Evolutionary conservation across 1,140 invertebrate genomes (phyloP).

Genomic region (Temnothorax nylanderi): DNA sequence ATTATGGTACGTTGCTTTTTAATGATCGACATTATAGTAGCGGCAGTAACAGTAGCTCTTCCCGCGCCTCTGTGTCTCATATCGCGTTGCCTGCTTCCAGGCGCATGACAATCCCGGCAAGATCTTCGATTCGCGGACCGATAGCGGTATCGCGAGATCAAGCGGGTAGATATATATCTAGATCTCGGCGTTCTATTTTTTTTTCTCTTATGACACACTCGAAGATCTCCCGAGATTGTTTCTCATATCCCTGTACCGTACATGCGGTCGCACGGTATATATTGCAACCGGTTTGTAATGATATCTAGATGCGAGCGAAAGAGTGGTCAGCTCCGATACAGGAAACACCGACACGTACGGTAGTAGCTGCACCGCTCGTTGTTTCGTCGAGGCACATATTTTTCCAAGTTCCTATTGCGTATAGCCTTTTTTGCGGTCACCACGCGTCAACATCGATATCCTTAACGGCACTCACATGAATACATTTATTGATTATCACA

Average conservation of each 20-base stretch:
- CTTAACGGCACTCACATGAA: neutral
- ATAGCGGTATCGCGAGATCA: conserved; percentile 2
- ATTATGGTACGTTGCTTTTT: conserved; percentile 2
- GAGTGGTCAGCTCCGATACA: conserved; percentile 55
- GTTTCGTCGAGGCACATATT: neutral
- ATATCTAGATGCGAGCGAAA: conserved; percentile 60
- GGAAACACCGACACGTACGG: conserved; percentile 34
- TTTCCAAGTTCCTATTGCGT: conserved; percentile 22
- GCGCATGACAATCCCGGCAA: neutral
- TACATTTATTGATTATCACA: neutral
- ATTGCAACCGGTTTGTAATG: conserved; percentile 79
- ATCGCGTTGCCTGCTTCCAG: neutral
- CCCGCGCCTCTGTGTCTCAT: neutral
- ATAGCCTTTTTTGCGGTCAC: conserved; percentile 17
- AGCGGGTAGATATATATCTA: neutral
- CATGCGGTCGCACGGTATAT: conserved; percentile 72
- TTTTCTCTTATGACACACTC: neutral
- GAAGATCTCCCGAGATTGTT: conserved; percentile 10
- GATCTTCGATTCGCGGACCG: neutral
- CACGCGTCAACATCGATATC: conserved; percentile 20
- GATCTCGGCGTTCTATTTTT: neutral
- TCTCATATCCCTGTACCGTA: conserved; percentile 1
- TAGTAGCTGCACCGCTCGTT: neutral
- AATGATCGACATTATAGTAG: neutral
- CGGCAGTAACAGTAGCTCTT: neutral